Percentiles rank a stretch among this genome's conserved stretches.
Conservation (phyloP, 2,797 vertebrate genomes). For the Scomberomorus guttatus region DNA sequence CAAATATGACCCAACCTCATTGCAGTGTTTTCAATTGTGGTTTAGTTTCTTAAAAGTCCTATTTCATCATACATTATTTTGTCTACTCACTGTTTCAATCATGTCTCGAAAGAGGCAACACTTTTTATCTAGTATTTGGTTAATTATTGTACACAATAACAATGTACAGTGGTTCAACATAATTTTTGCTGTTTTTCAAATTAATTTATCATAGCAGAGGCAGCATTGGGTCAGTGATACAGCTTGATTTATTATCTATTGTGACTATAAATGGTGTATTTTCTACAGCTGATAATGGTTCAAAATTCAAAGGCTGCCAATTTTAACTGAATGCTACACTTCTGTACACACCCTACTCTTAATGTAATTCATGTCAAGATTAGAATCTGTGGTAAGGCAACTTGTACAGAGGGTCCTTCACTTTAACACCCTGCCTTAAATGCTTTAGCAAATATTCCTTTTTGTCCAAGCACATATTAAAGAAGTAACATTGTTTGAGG, state of each 20-base stretch:
- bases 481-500: slow-evolving; percentile 51
- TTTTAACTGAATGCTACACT: slow-evolving; percentile 59
- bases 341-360: slow-evolving; percentile 66
- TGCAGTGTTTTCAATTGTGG: not conserved
- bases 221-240: slow-evolving; percentile 33
- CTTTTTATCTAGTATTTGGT: slow-evolving; percentile 29
- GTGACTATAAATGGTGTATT: slow-evolving; percentile 62
- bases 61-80: slow-evolving; percentile 7
- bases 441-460: slow-evolving; percentile 59
- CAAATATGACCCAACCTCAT: not conserved
- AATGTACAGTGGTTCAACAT: slow-evolving; percentile 20
- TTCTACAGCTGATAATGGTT: slow-evolving; percentile 66
- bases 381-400: slow-evolving; percentile 49
- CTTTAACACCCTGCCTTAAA: slow-evolving; percentile 53
- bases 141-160: slow-evolving; percentile 46
- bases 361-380: slow-evolving; percentile 72
- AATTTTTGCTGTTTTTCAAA: slow-evolving; percentile 60
- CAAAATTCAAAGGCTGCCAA: slow-evolving; percentile 64
- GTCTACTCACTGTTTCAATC: not conserved
- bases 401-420: slow-evolving; percentile 41
- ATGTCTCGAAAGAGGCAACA: slow-evolving; percentile 26
- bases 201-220: slow-evolving; percentile 47
- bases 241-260: slow-evolving; percentile 46
- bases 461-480: slow-evolving; percentile 50
- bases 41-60: slow-evolving; percentile 7